Evolutionary conservation across 1,140 invertebrate species (phyloP).

Genomic region (Philotrypesis tridentata): DNA sequence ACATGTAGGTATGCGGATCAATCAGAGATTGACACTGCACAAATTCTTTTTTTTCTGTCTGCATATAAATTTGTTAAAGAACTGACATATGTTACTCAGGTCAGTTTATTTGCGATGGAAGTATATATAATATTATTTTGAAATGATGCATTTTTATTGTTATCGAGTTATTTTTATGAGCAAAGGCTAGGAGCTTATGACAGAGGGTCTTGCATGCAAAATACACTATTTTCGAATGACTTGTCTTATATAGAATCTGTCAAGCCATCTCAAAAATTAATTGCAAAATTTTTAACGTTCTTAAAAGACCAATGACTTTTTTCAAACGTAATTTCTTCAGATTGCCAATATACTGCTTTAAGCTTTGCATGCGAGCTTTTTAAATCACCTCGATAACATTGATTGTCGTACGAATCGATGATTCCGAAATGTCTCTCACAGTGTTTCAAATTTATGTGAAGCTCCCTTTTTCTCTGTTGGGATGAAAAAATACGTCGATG

Average conservation of each 20-base stretch:
- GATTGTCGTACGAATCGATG: too few species aligned
- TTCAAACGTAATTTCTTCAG: not conserved
- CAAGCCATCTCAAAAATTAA: constrained; percentile 57
- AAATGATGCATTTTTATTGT: not conserved
- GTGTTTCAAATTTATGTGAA: too few species aligned
- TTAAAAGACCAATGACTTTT: not conserved
- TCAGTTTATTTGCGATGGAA: not conserved
- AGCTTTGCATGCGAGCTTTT: not conserved
- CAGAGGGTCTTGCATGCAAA: constrained; percentile 35
- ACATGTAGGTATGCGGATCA: too few species aligned
- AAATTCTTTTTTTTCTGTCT: too few species aligned
- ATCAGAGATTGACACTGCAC: too few species aligned
- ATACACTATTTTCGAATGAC: constrained; percentile 54
- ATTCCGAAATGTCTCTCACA: too few species aligned
- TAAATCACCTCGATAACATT: not conserved
- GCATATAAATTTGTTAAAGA: not conserved
- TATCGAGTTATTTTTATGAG: not conserved
- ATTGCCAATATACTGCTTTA: not conserved
- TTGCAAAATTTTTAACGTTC: not conserved
- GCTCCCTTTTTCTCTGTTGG: too few species aligned
- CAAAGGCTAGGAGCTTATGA: constrained; percentile 34
- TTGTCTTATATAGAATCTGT: constrained; percentile 64
- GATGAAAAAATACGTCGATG: too few species aligned
- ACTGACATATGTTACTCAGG: not conserved
- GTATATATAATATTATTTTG: not conserved